Base-by-base conservation (phyloP, 1,140 invertebrate species). In the Drosophila sp. region DNA sequence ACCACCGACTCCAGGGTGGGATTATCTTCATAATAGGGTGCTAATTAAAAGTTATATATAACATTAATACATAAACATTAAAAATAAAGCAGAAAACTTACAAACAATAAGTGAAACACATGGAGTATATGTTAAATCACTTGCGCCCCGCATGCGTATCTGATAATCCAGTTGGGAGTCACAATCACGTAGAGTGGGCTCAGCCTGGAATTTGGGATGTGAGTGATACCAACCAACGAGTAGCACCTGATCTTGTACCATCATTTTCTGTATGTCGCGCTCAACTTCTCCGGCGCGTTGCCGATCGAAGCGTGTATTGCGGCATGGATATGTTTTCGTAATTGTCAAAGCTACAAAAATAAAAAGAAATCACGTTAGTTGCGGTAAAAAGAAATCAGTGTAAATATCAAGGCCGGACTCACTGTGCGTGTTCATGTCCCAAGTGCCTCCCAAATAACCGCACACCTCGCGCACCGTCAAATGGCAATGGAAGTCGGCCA, bases 181-280 rank as follows among this genome's bases (percentile, higher is more conserved):
- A 69, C 98, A 96, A 92, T 99, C 98, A 45, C 96, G 93, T 0
- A 98, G 92, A 13, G 97, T 97, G 7, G 97, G 97, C 70, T 97
- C 96, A 7, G 97, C 96, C 72, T 96, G 95, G 66, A 96, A 96
- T 41, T 95, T 94, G 0, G 97, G 97, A 93, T 99, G 98, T n/a
- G 97, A 98, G 91, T 99, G 98, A 93, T 99, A 99, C 97, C 98
- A 98, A 4, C 97, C 98, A 32, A 99, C 95, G 7, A 98, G 92
- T 25, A 95, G 95, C 25, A 98, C 93, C 58, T 96, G 95, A 69
- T 96, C 94, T 82, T 94, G 95, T 87, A 97, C 95, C 93, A 99
- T 97, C 46, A 94, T 94, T 87, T 95, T 94, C 50, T 95, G 95
- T 83, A 98, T 97, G 93, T 98, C 95, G 11, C 94, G 92, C 90